These are phyloP conservation scores for Drosophila navojoa DNA, from an alignment of 1,140 invertebrate genomes.

Conservation along the genomic window DNA sequence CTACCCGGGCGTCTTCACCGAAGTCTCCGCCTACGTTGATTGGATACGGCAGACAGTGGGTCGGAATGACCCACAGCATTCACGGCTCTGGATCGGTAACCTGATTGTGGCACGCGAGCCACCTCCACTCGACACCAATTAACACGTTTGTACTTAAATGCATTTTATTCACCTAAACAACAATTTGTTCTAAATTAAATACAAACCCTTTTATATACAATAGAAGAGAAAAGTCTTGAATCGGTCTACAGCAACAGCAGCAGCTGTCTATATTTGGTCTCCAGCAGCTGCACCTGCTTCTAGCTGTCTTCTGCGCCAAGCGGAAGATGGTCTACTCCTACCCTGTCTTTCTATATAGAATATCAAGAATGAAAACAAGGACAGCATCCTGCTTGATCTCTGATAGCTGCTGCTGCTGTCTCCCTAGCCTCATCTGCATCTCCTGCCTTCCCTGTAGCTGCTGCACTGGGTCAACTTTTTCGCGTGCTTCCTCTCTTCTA, in stretches of 20 bases:
- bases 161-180: conserved; percentile 51
- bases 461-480: too few relatives aligned
- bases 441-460: too few relatives aligned
- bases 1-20: conserved; percentile 85
- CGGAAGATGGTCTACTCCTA: too few relatives aligned
- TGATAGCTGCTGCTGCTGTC: too few relatives aligned
- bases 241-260: too few relatives aligned
- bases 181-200: conserved; percentile 18
- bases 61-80: neutral
- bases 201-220: conserved; percentile 25
- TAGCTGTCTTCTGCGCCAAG: too few relatives aligned
- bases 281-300: too few relatives aligned
- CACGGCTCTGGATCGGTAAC: conserved; percentile 54
- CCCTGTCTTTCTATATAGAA: too few relatives aligned
- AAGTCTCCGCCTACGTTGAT: conserved; percentile 84
- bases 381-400: too few relatives aligned
- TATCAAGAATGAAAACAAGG: too few relatives aligned
- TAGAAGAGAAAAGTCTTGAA: neutral
- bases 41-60: conserved; percentile 83
- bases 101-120: conserved; percentile 57
- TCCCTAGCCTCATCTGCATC: too few relatives aligned
- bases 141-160: conserved; percentile 35
- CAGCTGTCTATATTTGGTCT: too few relatives aligned
- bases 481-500: neutral
- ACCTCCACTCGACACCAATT: conserved; percentile 10